These are phyloP conservation scores for Morelia viridis DNA, from an alignment of 2,797 vertebrate species.

Conservation along the genomic window DNA sequence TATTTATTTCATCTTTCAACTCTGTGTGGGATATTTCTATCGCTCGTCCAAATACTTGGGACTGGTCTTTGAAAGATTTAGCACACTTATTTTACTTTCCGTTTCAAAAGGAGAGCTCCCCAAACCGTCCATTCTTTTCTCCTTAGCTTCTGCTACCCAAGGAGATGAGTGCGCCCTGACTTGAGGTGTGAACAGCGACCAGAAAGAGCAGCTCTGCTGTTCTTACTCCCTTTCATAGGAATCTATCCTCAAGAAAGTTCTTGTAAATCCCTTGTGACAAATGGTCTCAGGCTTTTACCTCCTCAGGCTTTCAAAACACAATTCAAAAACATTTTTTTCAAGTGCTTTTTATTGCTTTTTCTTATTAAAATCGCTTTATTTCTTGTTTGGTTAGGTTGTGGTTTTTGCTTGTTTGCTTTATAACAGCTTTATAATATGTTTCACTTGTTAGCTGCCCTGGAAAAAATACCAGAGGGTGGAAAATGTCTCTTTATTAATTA, in stretches of 20 bases:
- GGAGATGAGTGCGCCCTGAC: background rate
- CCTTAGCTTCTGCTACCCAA: background rate
- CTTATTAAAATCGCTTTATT: background rate
- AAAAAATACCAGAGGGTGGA: background rate
- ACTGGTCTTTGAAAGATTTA: background rate
- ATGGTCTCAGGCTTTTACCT: background rate
- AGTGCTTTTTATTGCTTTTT: background rate
- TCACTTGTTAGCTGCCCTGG: background rate
- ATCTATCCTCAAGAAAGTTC: background rate
- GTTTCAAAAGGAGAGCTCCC: background rate
- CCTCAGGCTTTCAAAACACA: background rate
- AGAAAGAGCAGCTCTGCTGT: background rate
- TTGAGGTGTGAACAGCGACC: background rate
- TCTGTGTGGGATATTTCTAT: conserved; percentile 13
- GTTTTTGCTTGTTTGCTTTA: background rate
- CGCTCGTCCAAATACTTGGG: background rate
- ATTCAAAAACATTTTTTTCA: background rate
- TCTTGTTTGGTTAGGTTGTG: background rate
- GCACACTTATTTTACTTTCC: background rate
- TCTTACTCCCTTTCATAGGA: background rate
- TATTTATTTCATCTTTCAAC: background rate
- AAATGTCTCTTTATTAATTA: background rate
- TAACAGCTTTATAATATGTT: background rate
- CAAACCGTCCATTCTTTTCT: background rate
- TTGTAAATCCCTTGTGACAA: background rate